These are phyloP conservation scores for Ammodytes marinus DNA, from an alignment of 2,113 vertebrate species.

Conservation along the genomic window DNA sequence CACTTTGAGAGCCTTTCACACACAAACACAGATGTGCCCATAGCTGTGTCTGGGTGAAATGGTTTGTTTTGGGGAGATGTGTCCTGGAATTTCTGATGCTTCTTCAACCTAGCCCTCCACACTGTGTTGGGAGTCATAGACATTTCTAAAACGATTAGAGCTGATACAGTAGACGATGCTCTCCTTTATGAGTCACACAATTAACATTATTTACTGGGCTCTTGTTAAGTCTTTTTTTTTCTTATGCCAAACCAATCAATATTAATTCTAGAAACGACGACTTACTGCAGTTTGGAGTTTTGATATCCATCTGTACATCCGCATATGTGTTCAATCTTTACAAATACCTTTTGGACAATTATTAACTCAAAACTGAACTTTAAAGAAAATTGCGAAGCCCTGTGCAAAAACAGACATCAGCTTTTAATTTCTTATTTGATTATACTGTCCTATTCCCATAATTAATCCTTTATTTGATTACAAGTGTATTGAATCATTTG, in stretches of 20 bases:
- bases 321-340: too few relatives aligned
- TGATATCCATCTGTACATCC: constrained; percentile 3
- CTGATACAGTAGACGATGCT: neutral
- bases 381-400: too few relatives aligned
- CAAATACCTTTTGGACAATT: too few relatives aligned
- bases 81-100: constrained; percentile 35
- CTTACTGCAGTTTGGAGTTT: neutral
- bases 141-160: neutral
- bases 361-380: too few relatives aligned
- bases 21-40: neutral
- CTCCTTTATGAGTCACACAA: too few relatives aligned
- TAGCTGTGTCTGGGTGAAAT: constrained; percentile 43
- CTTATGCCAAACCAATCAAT: neutral
- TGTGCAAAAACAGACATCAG: too few relatives aligned
- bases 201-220: too few relatives aligned
- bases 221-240: neutral
- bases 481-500: too few relatives aligned
- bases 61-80: constrained; percentile 51
- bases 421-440: too few relatives aligned
- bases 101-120: neutral
- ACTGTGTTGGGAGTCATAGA: neutral
- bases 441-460: too few relatives aligned
- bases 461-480: too few relatives aligned
- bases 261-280: neutral
- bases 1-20: constrained; percentile 10